Conservation (phyloP, 23 tunicate species). For the Ascidia mentula region DNA sequence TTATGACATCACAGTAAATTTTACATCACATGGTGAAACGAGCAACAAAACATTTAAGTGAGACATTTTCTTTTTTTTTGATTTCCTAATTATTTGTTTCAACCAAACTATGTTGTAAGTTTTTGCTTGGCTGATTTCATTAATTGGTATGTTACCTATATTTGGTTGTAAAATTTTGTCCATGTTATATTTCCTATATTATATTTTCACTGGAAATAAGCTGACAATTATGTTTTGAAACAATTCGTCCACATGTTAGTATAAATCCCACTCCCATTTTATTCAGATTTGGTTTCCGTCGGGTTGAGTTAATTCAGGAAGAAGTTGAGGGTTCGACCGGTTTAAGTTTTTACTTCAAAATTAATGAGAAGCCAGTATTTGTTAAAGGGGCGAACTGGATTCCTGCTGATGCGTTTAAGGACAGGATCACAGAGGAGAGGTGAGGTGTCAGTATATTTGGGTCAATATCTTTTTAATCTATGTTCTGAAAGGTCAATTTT, state of each 20-base stretch:
- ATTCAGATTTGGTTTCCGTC: conserved; percentile 91
- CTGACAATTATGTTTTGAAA: too few relatives aligned
- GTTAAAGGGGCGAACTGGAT: conserved; percentile 98
- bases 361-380: conserved; percentile 73
- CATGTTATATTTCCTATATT: too few relatives aligned
- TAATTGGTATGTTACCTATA: too few relatives aligned
- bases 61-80: too few relatives aligned
- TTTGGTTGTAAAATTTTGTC: too few relatives aligned
- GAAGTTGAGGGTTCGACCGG: conserved; percentile 42
- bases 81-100: too few relatives aligned
- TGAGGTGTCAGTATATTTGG: not conserved
- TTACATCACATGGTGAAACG: not conserved
- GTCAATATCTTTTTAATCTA: not conserved
- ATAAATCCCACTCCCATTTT: not conserved
- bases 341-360: conserved; percentile 80
- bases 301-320: conserved; percentile 91
- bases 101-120: too few relatives aligned
- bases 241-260: too few relatives aligned
- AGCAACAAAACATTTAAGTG: conserved; percentile 39
- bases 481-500: not conserved
- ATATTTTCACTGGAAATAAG: too few relatives aligned
- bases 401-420: conserved; percentile 79
- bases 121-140: too few relatives aligned
- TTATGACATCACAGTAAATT: conserved; percentile 58
- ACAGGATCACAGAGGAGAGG: conserved; percentile 47